phyloP scores from a whole-genome alignment of 2,888 invertebrate species.

The Leptinotarsa juncta region DNA sequence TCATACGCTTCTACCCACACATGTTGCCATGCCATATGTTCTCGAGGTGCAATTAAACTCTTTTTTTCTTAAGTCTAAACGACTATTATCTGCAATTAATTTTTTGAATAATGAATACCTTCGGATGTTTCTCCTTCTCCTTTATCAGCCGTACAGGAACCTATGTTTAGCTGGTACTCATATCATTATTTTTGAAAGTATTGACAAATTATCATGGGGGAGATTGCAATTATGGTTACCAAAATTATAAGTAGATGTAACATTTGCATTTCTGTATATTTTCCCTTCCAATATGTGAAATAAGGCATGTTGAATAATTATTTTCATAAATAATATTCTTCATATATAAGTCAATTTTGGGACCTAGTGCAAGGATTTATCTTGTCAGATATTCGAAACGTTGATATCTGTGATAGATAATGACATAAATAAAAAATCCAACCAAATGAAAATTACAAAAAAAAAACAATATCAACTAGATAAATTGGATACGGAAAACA shows the following conservation, averaged over 20 bases:
- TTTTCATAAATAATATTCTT: background rate
- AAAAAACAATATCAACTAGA: background rate
- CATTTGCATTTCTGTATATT: conserved; percentile 24
- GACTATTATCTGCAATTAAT: conserved; percentile 47
- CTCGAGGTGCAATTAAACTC: conserved; percentile 45
- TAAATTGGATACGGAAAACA: conserved; percentile 8
- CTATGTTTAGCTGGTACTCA: conserved; percentile 25
- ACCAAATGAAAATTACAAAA: background rate
- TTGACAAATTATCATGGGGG: conserved; percentile 26
- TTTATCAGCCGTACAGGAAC: conserved; percentile 25
- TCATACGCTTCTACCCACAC: conserved; percentile 46
- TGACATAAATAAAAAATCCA: background rate
- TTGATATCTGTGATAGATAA: conserved; percentile 2
- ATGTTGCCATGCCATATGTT: conserved; percentile 58
- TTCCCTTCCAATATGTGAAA: background rate
- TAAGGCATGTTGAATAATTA: too few species aligned
- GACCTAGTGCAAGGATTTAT: background rate
- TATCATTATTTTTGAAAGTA: conserved; percentile 25
- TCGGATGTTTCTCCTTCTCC: conserved; percentile 28
- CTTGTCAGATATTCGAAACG: background rate
- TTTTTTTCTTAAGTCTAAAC: conserved; percentile 46
- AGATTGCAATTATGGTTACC: conserved; percentile 27
- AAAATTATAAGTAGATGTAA: conserved; percentile 25
- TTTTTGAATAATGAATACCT: conserved; percentile 40
- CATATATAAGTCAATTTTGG: background rate